Evolutionary conservation across 2,888 invertebrate genomes (phyloP), one percentile per base, ranked within the genome.

Genomic region (Xylota sylvarum): DNA sequence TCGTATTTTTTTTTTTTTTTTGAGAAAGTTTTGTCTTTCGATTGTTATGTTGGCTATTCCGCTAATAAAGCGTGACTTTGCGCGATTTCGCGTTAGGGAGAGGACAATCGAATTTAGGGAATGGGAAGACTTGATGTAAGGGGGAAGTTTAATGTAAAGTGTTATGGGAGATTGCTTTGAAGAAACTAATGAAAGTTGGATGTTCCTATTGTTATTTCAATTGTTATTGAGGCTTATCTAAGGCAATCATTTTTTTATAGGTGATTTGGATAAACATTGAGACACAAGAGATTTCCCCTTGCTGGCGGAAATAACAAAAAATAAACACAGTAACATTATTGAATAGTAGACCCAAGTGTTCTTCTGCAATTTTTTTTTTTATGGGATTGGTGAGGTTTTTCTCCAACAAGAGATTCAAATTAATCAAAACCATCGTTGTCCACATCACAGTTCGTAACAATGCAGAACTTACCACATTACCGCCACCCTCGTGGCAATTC

Each of bases 61-160:
- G 62, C 77, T 73, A 82, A 86, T 86, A 86, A 86, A 86, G 72
- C 86, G 86, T 86, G 86, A 86, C 86, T 86, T 69, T 69, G 82
- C 50, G 64, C 17, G 64, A 82, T 82, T 82, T 82, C 62, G 55
- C 60, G 65, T 30, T 81, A 9, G 5, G 35, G 4, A 40, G 14
- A 60, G 37, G 50, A 67, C 46, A 46, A 74, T 73, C 9, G 30
- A 3, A 17, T 19, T 43, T 37, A 17, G 46, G 35, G 40, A 43
- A 32, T 27, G 46, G 48, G 12, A 50, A 23, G 27, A 27, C 27
- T 9, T 6, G 12, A n/a, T 43, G 14, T 48, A n/a, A 3, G 19
- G 12, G 35, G 58, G 37, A 43, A 35, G 23, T 23, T 23, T 50
- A 50, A 48, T 60, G 52, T 60, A 55, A 78, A 78, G 72, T 78